These are phyloP conservation scores for Microctenopoma stevenorrisi DNA, from an alignment of 2,797 vertebrate genomes.

Conservation along the genomic window DNA sequence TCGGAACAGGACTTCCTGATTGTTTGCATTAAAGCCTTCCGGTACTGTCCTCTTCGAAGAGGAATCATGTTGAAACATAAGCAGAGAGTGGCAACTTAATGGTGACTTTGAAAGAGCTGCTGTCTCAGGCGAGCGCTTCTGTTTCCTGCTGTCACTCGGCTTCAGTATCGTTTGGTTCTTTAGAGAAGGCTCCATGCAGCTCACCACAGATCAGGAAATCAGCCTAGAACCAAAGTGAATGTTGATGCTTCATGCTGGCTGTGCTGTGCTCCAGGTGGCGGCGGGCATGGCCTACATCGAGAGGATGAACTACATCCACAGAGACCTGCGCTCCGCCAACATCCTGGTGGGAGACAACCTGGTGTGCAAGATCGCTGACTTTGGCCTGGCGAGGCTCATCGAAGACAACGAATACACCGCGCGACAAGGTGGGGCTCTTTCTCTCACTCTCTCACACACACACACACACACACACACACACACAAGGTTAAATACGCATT, in stretches of 20 bases:
- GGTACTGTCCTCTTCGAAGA: not conserved
- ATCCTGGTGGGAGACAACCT: constrained; percentile 95
- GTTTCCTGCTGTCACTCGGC: not conserved
- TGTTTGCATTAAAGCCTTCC: not conserved
- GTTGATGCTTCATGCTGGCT: constrained; percentile 9
- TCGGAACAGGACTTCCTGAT: not conserved
- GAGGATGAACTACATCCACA: constrained; percentile 98
- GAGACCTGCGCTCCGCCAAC: constrained; percentile 95
- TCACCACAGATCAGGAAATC: no score
- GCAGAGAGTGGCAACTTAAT: not conserved
- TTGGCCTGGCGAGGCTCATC: constrained; percentile 93
- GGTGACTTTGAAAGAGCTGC: no score
- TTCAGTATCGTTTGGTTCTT: not conserved
- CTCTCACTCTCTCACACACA: not conserved
- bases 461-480: not conserved
- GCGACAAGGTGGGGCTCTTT: constrained; percentile 87
- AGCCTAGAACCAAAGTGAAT: not conserved
- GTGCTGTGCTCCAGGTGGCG: constrained; percentile 84
- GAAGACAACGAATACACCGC: constrained; percentile 98
- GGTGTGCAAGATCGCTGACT: constrained; percentile 97
- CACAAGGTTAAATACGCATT: not conserved
- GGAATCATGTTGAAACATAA: constrained; percentile 3
- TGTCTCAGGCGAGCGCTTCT: not conserved
- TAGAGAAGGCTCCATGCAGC: no score
- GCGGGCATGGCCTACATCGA: constrained; percentile 98